Evolutionary conservation across 1,140 invertebrate genomes (phyloP).

Genomic region (Homalodisca vitripennis): DNA sequence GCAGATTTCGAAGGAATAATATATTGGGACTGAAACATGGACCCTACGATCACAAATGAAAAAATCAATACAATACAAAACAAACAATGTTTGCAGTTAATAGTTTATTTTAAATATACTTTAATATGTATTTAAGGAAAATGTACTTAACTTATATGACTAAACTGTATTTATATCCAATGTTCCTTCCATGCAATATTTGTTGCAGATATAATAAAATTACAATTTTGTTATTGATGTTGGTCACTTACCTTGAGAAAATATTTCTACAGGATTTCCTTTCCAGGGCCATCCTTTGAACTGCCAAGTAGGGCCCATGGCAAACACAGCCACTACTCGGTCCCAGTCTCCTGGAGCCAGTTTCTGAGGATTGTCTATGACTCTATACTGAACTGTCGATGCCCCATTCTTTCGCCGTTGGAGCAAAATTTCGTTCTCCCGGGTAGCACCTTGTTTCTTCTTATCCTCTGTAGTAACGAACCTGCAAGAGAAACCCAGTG

Average conservation of each 20-base stretch:
- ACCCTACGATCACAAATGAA: no score
- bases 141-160: no score
- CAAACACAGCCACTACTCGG: constrained; percentile 97
- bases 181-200: no score
- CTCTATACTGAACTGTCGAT: constrained; percentile 82
- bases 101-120: no score
- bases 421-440: constrained; percentile 93
- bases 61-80: no score
- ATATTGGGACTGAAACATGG: no score
- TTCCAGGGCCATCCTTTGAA: constrained; percentile 99
- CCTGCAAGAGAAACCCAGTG: constrained; percentile 49
- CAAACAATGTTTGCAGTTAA: no score
- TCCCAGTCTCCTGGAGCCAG: constrained; percentile 94
- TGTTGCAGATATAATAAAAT: no score
- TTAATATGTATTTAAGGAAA: no score
- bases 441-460: constrained; percentile 73
- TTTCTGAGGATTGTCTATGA: constrained; percentile 95
- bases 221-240: no score
- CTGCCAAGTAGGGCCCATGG: constrained; percentile 98
- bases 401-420: constrained; percentile 76
- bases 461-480: constrained; percentile 90
- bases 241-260: constrained; percentile 83
- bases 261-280: constrained; percentile 97
- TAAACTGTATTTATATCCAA: no score
- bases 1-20: no score